Conservation (phyloP, 2,113 vertebrate genomes). For the Pteropus alecto region DNA sequence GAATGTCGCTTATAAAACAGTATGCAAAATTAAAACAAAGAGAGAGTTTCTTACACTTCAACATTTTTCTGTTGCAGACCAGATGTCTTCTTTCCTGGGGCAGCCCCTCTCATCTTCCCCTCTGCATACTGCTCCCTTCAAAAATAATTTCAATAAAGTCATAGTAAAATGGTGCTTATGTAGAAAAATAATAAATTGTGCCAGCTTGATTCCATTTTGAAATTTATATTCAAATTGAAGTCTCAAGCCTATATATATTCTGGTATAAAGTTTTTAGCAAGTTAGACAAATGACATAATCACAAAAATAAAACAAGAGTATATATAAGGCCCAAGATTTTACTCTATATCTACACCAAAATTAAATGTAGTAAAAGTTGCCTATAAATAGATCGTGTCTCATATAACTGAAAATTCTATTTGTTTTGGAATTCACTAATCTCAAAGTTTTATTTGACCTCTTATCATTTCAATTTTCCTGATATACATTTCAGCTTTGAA, state of each 20-base stretch:
- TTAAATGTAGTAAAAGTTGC: background rate
- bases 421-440: background rate
- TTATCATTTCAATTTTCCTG: background rate
- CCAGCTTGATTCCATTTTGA: background rate
- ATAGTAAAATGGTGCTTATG: background rate
- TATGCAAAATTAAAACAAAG: background rate
- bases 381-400: background rate
- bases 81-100: slow-evolving; percentile 98
- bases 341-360: background rate
- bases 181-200: background rate
- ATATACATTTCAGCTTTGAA: background rate
- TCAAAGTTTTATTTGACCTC: background rate
- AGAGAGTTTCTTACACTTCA: slow-evolving; percentile 91
- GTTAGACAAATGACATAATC: background rate
- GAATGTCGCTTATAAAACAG: background rate
- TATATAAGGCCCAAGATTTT: background rate
- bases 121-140: slow-evolving; percentile 99
- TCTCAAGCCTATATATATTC: background rate
- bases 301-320: background rate
- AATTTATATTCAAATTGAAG: background rate
- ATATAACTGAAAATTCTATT: background rate
- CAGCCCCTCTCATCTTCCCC: slow-evolving; percentile 99
- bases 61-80: slow-evolving; percentile 97
- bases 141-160: background rate
- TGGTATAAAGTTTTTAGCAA: background rate